A percentile compares a stretch with the other conserved stretches of the same genome.
Evolutionary conservation across 2,888 invertebrate genomes (phyloP).

Genomic region (Meganola albula): DNA sequence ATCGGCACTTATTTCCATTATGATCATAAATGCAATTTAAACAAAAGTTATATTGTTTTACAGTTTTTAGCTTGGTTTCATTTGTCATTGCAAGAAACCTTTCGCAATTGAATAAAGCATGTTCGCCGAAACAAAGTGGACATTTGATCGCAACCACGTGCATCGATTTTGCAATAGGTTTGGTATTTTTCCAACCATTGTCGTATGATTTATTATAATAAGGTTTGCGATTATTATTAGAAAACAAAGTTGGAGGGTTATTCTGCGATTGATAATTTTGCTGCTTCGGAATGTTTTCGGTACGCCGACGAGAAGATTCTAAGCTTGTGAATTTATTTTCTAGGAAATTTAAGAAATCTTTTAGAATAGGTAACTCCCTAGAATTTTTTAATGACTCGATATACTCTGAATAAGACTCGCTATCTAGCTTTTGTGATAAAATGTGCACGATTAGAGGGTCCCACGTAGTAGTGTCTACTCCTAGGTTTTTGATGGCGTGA

Average conservation of each 20-base stretch:
- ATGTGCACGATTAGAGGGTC: slow-evolving; percentile 1
- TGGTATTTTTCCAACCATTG: not conserved
- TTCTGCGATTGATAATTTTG: not conserved
- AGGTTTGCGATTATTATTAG: not conserved
- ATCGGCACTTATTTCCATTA: not conserved
- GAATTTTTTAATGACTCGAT: slow-evolving; percentile 1
- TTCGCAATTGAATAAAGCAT: not conserved
- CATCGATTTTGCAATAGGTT: not conserved
- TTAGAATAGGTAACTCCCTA: not conserved
- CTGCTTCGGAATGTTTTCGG: not conserved
- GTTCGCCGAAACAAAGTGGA: not conserved
- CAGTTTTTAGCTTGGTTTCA: not conserved
- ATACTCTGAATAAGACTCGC: not conserved
- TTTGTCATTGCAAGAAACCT: not conserved
- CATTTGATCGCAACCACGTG: not conserved
- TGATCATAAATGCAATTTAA: not conserved
- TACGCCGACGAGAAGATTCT: not conserved
- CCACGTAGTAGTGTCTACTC: slow-evolving; percentile 1
- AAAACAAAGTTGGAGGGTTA: not conserved
- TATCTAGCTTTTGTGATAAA: not conserved
- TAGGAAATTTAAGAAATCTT: slow-evolving; percentile 1
- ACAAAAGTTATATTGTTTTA: not conserved
- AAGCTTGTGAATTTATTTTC: slow-evolving; percentile 2
- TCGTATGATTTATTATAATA: not conserved
- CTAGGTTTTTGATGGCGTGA: not conserved